phyloP scores from a whole-genome alignment of 2,113 vertebrate species.

The Ivindomyrus marchei region DNA sequence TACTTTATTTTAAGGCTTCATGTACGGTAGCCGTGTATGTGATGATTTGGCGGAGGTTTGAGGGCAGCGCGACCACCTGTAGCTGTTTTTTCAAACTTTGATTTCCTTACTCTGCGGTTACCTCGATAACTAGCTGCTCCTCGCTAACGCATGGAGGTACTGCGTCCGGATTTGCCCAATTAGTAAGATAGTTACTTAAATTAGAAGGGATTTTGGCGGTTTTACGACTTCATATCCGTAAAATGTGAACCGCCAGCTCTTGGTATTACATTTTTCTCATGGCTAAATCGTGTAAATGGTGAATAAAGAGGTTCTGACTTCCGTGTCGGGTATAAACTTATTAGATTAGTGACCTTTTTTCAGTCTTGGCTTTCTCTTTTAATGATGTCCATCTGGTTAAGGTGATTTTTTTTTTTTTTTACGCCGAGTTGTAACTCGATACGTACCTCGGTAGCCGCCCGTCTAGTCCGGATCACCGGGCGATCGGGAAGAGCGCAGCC shows the following conservation, averaged over 20 bases:
- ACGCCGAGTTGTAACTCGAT: neutral
- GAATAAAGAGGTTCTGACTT: neutral
- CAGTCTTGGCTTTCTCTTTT: neutral
- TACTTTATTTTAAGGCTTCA: neutral
- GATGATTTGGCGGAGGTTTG: no score
- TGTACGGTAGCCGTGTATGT: neutral
- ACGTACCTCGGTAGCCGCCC: neutral
- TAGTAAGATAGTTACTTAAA: neutral
- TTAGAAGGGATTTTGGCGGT: neutral
- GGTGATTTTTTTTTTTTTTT: neutral
- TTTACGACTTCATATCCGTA: neutral
- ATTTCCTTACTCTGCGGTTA: neutral
- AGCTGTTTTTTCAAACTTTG: neutral
- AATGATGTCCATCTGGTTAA: neutral
- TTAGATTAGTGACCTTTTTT: neutral
- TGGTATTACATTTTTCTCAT: neutral
- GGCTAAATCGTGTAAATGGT: neutral
- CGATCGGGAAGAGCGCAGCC: neutral
- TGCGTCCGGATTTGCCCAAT: neutral
- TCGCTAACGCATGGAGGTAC: neutral
- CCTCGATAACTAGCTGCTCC: constrained; percentile 1
- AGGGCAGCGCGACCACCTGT: neutral
- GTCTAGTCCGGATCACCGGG: neutral
- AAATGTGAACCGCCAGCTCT: neutral
- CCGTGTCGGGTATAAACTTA: neutral